Base-by-base conservation (phyloP, 2,888 invertebrate genomes). In the Metopia argyrocephala region DNA sequence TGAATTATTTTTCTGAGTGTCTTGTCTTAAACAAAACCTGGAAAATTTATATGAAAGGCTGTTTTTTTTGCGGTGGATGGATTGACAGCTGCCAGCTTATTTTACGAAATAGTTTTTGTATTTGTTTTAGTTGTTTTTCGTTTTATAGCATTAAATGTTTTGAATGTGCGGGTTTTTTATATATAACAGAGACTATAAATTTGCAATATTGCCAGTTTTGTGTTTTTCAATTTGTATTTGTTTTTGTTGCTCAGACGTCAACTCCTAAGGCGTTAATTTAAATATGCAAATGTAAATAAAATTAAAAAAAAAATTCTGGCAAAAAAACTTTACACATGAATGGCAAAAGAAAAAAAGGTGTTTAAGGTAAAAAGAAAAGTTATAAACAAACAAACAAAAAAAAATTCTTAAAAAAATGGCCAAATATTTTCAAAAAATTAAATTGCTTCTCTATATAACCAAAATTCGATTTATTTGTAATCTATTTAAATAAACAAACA, bases 41-140 rank as follows among this genome's bases (percentile, higher is more conserved):
- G 65, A 38, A 70, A 70, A 61, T 56, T 68, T 68, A 31, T 57
- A 23, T 25, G 3, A 59, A 65, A 70, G 52, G 54, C 76, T 73
- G 38, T 57, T 76, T 46, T 38, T 52, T 69, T 2, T 70, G 62
- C 65, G 64, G 65, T 66, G 23, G 27, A 74, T 74, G 70, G 84
- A 84, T 84, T 84, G 84, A 84, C 84, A 84, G 84, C 84, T 84
- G 84, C 83, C 84, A 83, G 74, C 62, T 79, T 68, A 28, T 76
- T 62, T 50, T 65, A 12, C 62, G 54, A 59, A 75, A 57, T 62
- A 52, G 31, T 61, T 45, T 57, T 23, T 9, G 57, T 46, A 28
- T 12, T 28, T 61, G 21, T 54, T 71, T n/a, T 62, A 76, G 70
- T 71, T 46, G 59, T 50, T 59, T 46, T 71, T 64, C n/a, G n/a